Conservation (phyloP, 2,888 invertebrate genomes). For the Tholera decimalis region DNA sequence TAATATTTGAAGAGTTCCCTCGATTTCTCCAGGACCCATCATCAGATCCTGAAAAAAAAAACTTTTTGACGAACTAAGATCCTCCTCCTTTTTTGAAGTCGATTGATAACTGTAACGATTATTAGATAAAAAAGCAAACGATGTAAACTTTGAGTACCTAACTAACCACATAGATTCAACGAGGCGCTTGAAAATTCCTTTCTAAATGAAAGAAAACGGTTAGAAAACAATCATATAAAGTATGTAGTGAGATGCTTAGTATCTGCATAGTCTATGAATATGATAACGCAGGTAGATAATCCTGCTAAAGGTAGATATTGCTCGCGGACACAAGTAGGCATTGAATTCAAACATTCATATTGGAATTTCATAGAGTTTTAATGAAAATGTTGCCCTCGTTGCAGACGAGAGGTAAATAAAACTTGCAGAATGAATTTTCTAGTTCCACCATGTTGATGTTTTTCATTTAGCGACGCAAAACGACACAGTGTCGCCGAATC, state of each 20-base stretch:
- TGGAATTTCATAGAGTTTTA: slow-evolving; percentile 40
- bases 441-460: background rate
- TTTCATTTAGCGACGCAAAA: slow-evolving; percentile 17
- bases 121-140: no score
- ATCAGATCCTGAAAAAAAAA: no score
- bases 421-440: slow-evolving; percentile 35
- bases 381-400: slow-evolving; percentile 26
- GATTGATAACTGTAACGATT: no score
- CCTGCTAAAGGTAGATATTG: background rate
- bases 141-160: background rate
- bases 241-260: slow-evolving; percentile 14
- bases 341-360: slow-evolving; percentile 45
- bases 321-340: slow-evolving; percentile 22
- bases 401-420: slow-evolving; percentile 4
- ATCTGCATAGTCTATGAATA: slow-evolving; percentile 33
- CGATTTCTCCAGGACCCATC: no score
- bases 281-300: slow-evolving; percentile 26
- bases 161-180: no score
- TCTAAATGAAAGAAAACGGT: background rate
- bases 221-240: slow-evolving; percentile 37
- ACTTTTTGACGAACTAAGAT: no score
- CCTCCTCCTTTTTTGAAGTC: no score
- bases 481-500: background rate
- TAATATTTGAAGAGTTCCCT: no score
- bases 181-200: slow-evolving; percentile 8